These are phyloP conservation scores for Formica aserva DNA, from an alignment of 2,888 invertebrate species.

Conservation along the genomic window DNA sequence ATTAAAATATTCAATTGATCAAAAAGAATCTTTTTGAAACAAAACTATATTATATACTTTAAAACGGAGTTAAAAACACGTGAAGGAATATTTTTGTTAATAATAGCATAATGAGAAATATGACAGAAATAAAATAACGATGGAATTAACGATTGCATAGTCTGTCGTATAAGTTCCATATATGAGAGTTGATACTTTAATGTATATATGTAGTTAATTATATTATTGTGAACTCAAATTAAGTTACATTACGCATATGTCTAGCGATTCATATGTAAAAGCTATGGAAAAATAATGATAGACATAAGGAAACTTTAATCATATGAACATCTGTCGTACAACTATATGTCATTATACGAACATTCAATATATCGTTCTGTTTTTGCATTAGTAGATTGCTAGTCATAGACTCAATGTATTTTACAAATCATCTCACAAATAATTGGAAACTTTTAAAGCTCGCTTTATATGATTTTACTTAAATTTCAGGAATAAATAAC, in stretches of 20 bases:
- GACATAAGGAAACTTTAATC: conserved; percentile 2
- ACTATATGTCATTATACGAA: conserved; percentile 11
- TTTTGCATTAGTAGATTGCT: neutral
- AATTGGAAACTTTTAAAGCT: neutral
- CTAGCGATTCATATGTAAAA: neutral
- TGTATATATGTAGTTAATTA: neutral
- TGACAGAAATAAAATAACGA: neutral
- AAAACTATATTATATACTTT: neutral
- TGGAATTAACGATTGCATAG: neutral
- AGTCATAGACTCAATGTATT: neutral
- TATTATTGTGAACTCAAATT: neutral
- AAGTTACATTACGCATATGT: neutral
- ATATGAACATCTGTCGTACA: conserved; percentile 16
- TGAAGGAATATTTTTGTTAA: neutral
- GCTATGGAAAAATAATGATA: neutral
- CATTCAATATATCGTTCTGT: conserved; percentile 1
- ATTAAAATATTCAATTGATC: neutral
- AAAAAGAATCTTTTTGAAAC: neutral
- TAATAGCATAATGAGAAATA: neutral
- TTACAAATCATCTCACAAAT: neutral
- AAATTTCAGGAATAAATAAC: neutral
- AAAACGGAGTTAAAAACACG: neutral
- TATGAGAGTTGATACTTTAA: neutral
- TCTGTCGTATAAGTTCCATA: neutral
- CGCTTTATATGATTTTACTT: neutral